A percentile compares a stretch with the other conserved stretches of the same genome.
Conservation (phyloP, 2,113 vertebrate species). For the Pseudolaguvia tuberculata region DNA sequence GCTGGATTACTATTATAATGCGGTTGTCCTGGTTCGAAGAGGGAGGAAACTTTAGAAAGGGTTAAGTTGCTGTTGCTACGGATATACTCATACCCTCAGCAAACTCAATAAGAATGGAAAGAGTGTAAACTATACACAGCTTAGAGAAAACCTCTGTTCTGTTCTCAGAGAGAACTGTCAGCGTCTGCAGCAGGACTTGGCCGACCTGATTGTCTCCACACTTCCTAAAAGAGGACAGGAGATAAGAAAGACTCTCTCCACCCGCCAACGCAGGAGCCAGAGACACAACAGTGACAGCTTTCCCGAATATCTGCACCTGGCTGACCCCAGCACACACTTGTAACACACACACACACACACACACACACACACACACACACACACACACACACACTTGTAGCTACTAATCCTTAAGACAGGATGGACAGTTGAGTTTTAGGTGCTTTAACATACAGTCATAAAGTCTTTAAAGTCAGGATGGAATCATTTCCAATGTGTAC, state of each 20-base stretch:
- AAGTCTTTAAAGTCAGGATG: too few species aligned
- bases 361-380: too few species aligned
- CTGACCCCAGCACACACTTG: slow-evolving; percentile 66
- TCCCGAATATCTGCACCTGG: slow-evolving; percentile 87
- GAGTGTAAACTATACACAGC: too few species aligned
- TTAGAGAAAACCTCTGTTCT: too few species aligned
- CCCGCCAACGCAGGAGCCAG: slow-evolving; percentile 52
- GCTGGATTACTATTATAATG: not conserved
- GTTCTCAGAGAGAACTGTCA: slow-evolving; percentile 87
- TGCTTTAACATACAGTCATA: too few species aligned
- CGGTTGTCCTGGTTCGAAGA: not conserved
- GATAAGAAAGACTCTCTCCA: slow-evolving; percentile 66
- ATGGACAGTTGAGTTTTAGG: too few species aligned
- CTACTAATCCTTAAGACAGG: too few species aligned
- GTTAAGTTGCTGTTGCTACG: too few species aligned
- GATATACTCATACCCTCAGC: too few species aligned
- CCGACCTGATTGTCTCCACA: slow-evolving; percentile 80
- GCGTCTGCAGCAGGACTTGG: slow-evolving; percentile 85
- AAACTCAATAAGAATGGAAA: too few species aligned
- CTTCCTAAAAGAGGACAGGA: slow-evolving; percentile 73
- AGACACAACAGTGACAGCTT: slow-evolving; percentile 48
- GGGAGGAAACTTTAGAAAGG: not conserved
- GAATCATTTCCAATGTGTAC: too few species aligned
- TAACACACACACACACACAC: slow-evolving; percentile 33
- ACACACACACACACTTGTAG: too few species aligned